phyloP scores from a whole-genome alignment of 1,140 invertebrate species.

The Euura saliciscinereae region DNA sequence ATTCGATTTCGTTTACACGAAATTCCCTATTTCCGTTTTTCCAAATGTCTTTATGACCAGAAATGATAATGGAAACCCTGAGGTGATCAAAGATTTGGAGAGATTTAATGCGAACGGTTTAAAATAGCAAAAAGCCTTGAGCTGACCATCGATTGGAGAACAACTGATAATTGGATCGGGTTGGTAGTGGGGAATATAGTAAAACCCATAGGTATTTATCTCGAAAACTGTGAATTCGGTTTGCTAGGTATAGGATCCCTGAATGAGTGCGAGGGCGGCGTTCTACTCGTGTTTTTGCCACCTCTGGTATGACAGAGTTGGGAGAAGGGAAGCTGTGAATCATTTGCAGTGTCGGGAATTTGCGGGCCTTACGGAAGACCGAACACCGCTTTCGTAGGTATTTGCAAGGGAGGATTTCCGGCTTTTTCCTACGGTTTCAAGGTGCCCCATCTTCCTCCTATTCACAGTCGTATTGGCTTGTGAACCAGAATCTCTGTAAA shows the following conservation, averaged over 20 bases:
- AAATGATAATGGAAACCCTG: too few relatives aligned
- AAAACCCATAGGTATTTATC: neutral
- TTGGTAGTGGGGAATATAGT: neutral
- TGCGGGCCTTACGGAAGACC: neutral
- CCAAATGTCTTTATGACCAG: too few relatives aligned
- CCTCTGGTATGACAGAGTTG: neutral
- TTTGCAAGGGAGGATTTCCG: neutral
- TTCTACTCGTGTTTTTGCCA: neutral
- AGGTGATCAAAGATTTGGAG: too few relatives aligned
- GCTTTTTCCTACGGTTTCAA: neutral
- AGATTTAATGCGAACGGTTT: neutral
- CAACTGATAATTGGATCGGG: neutral
- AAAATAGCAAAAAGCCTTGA: neutral
- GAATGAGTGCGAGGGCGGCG: neutral
- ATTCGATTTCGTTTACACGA: too few relatives aligned
- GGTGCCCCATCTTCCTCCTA: neutral
- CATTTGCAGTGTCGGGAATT: neutral
- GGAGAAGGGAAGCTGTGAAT: neutral
- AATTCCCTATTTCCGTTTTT: too few relatives aligned
- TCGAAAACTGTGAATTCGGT: neutral
- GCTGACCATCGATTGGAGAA: neutral
- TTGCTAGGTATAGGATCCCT: neutral
- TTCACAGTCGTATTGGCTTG: neutral
- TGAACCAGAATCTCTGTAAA: too few relatives aligned
- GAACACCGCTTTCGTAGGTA: neutral